These are phyloP conservation scores for Ophioninae sp. DNA, from an alignment of 2,888 invertebrate genomes.

Conservation along the genomic window DNA sequence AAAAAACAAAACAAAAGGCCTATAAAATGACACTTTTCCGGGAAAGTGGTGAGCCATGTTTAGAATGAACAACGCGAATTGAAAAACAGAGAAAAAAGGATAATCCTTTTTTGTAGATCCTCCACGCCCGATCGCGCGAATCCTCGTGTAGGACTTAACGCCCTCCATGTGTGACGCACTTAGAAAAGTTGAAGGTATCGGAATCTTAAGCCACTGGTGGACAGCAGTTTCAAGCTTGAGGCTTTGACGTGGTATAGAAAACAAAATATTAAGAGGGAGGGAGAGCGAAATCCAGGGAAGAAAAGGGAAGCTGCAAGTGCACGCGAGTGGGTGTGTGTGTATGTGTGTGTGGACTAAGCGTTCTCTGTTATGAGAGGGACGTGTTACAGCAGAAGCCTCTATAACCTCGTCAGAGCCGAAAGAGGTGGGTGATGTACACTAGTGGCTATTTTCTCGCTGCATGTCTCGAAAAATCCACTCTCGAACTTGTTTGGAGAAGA, in stretches of 20 bases:
- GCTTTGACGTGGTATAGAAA: neutral
- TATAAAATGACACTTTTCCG: neutral
- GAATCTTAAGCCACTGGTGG: slow-evolving; percentile 3
- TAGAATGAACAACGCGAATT: neutral
- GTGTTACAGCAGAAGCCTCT: slow-evolving; percentile 60
- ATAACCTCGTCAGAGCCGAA: slow-evolving; percentile 22
- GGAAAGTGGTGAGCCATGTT: neutral
- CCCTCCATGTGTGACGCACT: neutral
- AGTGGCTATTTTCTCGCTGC: slow-evolving; percentile 31
- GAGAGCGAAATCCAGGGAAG: slow-evolving; percentile 30
- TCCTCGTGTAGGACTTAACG: neutral
- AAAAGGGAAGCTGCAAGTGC: slow-evolving; percentile 31
- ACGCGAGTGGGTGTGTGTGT: slow-evolving; percentile 6
- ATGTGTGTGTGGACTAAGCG: slow-evolving; percentile 24
- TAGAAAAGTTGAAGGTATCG: slow-evolving; percentile 35
- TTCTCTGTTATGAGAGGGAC: slow-evolving; percentile 58
- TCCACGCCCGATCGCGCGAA: neutral
- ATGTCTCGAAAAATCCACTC: slow-evolving; percentile 62
- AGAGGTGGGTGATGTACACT: slow-evolving; percentile 20
- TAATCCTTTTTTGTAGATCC: slow-evolving; percentile 13
- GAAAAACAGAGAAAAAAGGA: slow-evolving; percentile 6
- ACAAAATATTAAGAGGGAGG: neutral
- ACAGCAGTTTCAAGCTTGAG: slow-evolving; percentile 36
- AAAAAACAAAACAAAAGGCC: neutral
- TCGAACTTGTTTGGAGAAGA: slow-evolving; percentile 65